Conservation (phyloP, 2,113 vertebrate genomes). For the Microtus richardsoni region DNA sequence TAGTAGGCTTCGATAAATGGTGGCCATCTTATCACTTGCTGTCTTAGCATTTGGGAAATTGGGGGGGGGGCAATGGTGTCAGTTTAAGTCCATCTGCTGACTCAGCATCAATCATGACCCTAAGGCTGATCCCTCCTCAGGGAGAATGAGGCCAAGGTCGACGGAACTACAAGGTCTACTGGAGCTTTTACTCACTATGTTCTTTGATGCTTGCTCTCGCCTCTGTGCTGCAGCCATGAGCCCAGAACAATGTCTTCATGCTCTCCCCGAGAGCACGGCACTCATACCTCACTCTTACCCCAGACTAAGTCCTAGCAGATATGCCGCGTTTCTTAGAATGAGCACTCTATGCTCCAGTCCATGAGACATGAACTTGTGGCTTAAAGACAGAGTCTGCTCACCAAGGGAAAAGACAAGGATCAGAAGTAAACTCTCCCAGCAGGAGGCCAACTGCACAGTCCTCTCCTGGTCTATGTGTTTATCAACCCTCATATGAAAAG, state of each 20-base stretch:
- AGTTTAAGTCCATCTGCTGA: neutral
- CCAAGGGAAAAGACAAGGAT: neutral
- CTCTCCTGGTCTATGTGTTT: neutral
- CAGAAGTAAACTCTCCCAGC: neutral
- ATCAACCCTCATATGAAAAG: neutral
- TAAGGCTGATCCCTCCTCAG: too few relatives aligned
- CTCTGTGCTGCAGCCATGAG: too few relatives aligned
- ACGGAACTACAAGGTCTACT: rapidly evolving
- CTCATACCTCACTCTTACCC: neutral
- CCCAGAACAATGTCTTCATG: too few relatives aligned
- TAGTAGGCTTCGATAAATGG: neutral
- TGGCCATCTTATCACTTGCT: rapidly evolving
- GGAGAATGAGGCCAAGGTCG: neutral
- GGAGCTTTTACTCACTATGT: neutral
- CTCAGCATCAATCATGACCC: neutral
- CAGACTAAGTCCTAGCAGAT: neutral
- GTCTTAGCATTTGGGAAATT: neutral
- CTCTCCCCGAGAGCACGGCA: neutral
- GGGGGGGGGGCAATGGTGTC: too few relatives aligned
- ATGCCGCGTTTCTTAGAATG: neutral
- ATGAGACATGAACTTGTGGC: neutral
- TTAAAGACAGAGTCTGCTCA: neutral
- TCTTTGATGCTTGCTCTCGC: neutral
- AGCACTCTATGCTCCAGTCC: neutral
- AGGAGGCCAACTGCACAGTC: neutral